Evolutionary conservation across 2,888 invertebrate genomes (phyloP).

Genomic region (Belgica antarctica): DNA sequence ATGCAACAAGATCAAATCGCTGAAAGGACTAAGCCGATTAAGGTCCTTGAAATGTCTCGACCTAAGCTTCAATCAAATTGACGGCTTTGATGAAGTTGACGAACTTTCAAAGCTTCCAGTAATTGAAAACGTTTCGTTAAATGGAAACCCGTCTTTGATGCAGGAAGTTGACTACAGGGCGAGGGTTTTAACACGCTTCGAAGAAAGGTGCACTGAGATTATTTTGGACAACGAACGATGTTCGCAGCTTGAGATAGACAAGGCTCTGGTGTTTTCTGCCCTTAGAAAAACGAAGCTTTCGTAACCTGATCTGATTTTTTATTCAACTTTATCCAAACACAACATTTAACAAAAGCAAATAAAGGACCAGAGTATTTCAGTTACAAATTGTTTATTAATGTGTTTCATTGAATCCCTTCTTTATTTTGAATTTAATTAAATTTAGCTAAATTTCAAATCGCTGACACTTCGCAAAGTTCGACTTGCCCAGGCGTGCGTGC

Average conservation of each 20-base stretch:
- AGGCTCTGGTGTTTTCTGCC: constrained; percentile 86
- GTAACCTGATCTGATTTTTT: constrained; percentile 48
- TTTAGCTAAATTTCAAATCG: constrained; percentile 10
- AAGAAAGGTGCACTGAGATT: constrained; percentile 76
- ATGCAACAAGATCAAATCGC: constrained; percentile 70
- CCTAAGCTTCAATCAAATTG: constrained; percentile 80
- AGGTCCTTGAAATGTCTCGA: constrained; percentile 84
- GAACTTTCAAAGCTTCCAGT: constrained; percentile 79
- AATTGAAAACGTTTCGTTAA: constrained; percentile 61
- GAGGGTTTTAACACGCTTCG: constrained; percentile 84
- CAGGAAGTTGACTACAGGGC: constrained; percentile 75
- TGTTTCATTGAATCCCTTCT: background rate
- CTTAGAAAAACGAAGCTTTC: constrained; percentile 58
- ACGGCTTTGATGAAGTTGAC: constrained; percentile 76
- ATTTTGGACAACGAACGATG: constrained; percentile 85
- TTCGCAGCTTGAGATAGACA: constrained; percentile 85
- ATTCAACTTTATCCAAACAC: background rate
- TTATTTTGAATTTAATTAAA: background rate
- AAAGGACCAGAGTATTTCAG: background rate
- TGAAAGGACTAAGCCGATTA: constrained; percentile 74
- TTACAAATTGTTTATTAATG: background rate
- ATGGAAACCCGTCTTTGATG: constrained; percentile 34
- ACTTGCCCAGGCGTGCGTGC: too few relatives aligned
- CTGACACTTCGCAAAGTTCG: too few relatives aligned
- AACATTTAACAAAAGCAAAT: background rate